Conservation (phyloP, 2,888 invertebrate species). For the Amblyjoppa proteus region DNA sequence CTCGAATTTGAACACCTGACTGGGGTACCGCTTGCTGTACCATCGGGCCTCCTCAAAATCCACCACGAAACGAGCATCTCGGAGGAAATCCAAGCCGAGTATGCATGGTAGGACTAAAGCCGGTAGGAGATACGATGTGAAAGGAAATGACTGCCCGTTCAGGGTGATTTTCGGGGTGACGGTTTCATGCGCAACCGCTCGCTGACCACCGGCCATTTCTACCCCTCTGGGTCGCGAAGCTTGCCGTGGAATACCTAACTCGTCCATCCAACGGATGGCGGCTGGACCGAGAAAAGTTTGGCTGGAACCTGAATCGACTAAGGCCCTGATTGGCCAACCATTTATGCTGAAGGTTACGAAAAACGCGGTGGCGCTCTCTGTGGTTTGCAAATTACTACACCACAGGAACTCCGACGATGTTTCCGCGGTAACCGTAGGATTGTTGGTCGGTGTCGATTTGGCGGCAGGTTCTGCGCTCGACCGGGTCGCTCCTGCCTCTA, state of each 20-base stretch:
- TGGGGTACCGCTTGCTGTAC: neutral
- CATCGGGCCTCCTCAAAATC: slow-evolving; percentile 26
- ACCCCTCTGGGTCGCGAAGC: neutral
- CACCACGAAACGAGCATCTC: neutral
- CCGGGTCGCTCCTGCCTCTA: neutral
- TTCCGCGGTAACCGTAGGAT: neutral
- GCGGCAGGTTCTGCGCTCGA: neutral
- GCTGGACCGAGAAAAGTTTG: neutral
- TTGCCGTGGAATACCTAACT: neutral
- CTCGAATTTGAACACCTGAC: neutral
- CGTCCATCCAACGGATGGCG: slow-evolving; percentile 13
- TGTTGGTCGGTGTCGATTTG: neutral
- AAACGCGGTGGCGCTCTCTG: slow-evolving; percentile 13
- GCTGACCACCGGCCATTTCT: slow-evolving; percentile 43
- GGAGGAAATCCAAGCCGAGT: neutral
- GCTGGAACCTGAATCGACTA: too few species aligned
- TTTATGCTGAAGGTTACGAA: slow-evolving; percentile 1
- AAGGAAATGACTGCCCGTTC: neutral
- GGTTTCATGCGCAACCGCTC: neutral
- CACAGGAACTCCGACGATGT: neutral
- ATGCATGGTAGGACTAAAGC: slow-evolving; percentile 27
- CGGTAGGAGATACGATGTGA: too few species aligned
- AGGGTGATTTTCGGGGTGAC: neutral
- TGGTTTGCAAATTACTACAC: neutral
- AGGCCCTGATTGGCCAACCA: too few species aligned